Percentiles rank a stretch among this genome's conserved stretches.
Conservation (phyloP, 1,140 invertebrate genomes). For the Diabrotica virgifera region DNA sequence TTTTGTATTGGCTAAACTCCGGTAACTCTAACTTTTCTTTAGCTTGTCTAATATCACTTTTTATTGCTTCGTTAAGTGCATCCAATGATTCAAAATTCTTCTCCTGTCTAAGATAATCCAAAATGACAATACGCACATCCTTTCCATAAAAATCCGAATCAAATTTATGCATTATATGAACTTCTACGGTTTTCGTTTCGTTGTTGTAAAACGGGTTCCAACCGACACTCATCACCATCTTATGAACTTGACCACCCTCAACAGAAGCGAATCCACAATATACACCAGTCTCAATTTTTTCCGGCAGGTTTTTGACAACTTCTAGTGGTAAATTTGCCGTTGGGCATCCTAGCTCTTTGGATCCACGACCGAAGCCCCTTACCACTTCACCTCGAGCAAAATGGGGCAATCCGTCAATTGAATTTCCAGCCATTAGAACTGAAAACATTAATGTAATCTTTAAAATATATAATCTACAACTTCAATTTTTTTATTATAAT, state of each 20-base stretch:
- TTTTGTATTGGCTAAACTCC: constrained; percentile 35
- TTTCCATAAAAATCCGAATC: constrained; percentile 86
- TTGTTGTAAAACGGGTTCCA: constrained; percentile 97
- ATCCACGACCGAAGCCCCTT: constrained; percentile 90
- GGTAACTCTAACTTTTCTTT: constrained; percentile 56
- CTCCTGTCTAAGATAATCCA: constrained; percentile 81
- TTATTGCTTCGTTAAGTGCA: constrained; percentile 71
- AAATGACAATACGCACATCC: constrained; percentile 71
- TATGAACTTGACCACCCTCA: constrained; percentile 63
- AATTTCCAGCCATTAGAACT: too few species aligned
- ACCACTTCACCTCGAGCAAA: constrained; percentile 76
- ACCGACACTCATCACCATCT: constrained; percentile 94
- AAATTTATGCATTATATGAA: constrained; percentile 86
- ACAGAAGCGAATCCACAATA: constrained; percentile 93
- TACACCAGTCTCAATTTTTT: constrained; percentile 72
- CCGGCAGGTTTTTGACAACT: constrained; percentile 75
- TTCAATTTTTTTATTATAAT: too few species aligned
- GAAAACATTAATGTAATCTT: too few species aligned
- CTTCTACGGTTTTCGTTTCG: constrained; percentile 89
- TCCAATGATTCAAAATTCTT: constrained; percentile 78
- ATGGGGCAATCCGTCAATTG: constrained; percentile 56
- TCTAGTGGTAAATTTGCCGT: constrained; percentile 87
- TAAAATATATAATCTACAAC: too few species aligned
- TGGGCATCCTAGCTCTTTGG: constrained; percentile 86
- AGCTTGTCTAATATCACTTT: constrained; percentile 69